Percentiles rank a stretch among this genome's conserved stretches.
Conservation (phyloP, 1,140 invertebrate species). For the Drosophila yakuba region DNA sequence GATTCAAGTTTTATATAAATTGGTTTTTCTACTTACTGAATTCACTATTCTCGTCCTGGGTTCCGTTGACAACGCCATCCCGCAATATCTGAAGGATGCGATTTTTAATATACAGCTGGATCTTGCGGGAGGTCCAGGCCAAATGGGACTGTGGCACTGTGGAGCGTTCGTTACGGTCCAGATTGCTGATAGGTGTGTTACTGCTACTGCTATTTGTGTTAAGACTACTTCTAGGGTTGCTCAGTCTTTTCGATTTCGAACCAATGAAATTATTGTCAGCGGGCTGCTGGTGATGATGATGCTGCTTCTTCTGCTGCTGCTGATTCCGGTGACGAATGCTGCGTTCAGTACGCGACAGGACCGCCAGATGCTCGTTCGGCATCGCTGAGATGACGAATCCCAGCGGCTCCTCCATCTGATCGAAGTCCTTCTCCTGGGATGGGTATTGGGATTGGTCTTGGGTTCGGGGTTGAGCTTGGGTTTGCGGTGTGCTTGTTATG, state of each 20-base stretch:
- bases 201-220: constrained; percentile 72
- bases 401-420: constrained; percentile 39
- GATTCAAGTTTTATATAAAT: neutral
- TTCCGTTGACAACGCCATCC: constrained; percentile 92
- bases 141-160: constrained; percentile 86
- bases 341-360: constrained; percentile 81
- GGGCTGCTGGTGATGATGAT: constrained; percentile 46
- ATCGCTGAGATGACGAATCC: constrained; percentile 65
- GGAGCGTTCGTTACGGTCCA: constrained; percentile 87
- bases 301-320: constrained; percentile 37
- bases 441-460: neutral
- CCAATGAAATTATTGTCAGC: constrained; percentile 73
- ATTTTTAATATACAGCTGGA: constrained; percentile 93
- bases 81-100: constrained; percentile 90
- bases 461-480: constrained; percentile 19
- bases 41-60: constrained; percentile 89
- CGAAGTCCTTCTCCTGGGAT: constrained; percentile 23
- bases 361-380: constrained; percentile 56
- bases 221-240: constrained; percentile 83
- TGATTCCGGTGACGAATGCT: constrained; percentile 68
- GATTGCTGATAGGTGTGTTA: constrained; percentile 66
- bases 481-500: constrained; percentile 40
- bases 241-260: constrained; percentile 84
- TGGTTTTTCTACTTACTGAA: constrained; percentile 89
- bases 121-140: constrained; percentile 89